Evolutionary conservation across 1,140 invertebrate species (phyloP).

Genomic region (Camponotus pennsylvanicus): DNA sequence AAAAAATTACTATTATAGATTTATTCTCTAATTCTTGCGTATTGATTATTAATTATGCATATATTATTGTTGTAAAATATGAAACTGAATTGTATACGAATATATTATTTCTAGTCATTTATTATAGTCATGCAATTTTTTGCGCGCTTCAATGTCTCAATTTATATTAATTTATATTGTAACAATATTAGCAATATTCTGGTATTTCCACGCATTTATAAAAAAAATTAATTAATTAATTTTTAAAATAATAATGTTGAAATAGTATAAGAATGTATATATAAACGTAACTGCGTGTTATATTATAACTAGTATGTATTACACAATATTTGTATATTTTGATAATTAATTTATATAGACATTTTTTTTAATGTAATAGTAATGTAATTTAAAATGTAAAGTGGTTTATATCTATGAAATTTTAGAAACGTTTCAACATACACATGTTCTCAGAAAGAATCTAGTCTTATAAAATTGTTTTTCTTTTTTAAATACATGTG

Average conservation of each 20-base stretch:
- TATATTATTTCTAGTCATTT: conserved; percentile 11
- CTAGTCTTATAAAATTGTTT: not conserved
- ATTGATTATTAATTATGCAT: conserved; percentile 18
- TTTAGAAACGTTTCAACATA: not conserved
- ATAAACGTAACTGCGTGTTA: not conserved
- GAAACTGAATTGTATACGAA: conserved; percentile 4
- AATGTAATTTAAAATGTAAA: conserved; percentile 18
- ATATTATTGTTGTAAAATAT: not conserved
- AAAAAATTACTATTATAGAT: not conserved
- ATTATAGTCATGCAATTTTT: conserved; percentile 1
- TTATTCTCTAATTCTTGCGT: not conserved
- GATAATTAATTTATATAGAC: conserved; percentile 43
- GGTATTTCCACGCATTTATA: conserved; percentile 51
- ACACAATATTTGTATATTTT: conserved; percentile 38
- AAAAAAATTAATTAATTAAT: not conserved
- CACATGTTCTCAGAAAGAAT: not conserved
- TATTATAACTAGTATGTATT: not conserved
- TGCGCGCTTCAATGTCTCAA: not conserved
- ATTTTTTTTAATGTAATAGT: not conserved
- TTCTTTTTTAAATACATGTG: not conserved
- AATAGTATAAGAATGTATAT: conserved; percentile 25
- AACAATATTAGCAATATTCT: not conserved
- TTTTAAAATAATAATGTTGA: conserved; percentile 20
- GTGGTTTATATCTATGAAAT: not conserved
- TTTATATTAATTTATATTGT: not conserved